phyloP scores from a whole-genome alignment of 2,797 vertebrate genomes.

The Fringilla coelebs region DNA sequence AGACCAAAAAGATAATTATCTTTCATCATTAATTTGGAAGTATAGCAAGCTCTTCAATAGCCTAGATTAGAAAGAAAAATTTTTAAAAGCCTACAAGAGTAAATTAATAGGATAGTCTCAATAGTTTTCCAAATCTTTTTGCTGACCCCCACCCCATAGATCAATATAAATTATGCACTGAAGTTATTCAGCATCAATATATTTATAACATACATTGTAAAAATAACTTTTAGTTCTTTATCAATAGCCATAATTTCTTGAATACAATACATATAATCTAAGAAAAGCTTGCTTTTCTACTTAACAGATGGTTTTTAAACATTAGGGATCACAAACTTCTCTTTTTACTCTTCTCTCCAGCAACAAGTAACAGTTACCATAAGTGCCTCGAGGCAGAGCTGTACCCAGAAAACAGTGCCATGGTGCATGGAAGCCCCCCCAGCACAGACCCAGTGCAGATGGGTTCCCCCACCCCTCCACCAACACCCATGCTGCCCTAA shows the following conservation, averaged over 20 bases:
- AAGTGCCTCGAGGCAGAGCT: background rate
- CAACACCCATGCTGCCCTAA: background rate
- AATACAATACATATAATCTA: background rate
- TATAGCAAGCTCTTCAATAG: background rate
- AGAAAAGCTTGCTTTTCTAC: background rate
- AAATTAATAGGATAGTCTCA: background rate
- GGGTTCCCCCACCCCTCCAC: background rate
- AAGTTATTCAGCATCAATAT: background rate
- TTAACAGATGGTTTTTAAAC: background rate
- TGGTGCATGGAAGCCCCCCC: background rate
- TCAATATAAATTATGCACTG: background rate
- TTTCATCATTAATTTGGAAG: background rate
- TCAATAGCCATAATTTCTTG: background rate
- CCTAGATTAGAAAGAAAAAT: background rate
- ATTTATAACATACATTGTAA: background rate
- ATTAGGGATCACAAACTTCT: background rate
- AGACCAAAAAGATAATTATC: background rate
- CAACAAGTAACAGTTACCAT: background rate
- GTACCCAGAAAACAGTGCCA: background rate
- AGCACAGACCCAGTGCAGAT: background rate
- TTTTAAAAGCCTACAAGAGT: background rate
- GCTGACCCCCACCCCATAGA: fast-evolving
- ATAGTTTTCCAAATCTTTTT: background rate
- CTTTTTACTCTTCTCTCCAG: background rate
- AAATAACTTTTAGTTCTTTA: background rate